These are phyloP conservation scores for Ctenomys sociabilis DNA, from an alignment of 2,113 vertebrate genomes.

Conservation along the genomic window DNA sequence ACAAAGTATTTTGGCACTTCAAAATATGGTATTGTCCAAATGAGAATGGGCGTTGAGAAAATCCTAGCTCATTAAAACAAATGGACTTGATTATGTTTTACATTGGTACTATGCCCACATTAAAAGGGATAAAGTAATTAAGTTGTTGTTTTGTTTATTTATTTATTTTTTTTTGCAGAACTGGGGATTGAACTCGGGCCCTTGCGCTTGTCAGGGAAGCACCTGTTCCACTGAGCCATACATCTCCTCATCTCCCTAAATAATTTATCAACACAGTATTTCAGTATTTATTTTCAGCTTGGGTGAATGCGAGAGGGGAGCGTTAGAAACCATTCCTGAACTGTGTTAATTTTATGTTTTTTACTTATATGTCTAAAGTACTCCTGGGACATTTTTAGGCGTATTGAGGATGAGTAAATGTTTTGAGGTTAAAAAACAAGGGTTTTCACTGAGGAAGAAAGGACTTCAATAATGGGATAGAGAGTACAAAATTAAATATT, in stretches of 20 bases:
- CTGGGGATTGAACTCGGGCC: too few species aligned
- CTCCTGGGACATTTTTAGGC: slow-evolving; percentile 10
- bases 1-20: not conserved
- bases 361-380: not conserved
- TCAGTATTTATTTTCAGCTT: not conserved
- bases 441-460: not conserved
- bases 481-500: slow-evolving; percentile 12
- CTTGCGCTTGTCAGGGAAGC: too few species aligned
- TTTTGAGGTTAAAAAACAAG: slow-evolving; percentile 21
- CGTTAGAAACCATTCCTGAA: not conserved
- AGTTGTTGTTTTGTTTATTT: too few species aligned
- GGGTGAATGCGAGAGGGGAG: not conserved
- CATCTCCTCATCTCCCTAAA: too few species aligned
- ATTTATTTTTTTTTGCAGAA: too few species aligned
- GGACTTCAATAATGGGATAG: not conserved
- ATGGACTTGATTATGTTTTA: not conserved
- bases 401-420: not conserved
- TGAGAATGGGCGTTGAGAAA: not conserved
- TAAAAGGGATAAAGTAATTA: not conserved
- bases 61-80: not conserved
- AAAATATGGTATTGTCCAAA: not conserved
- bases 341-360: slow-evolving; percentile 4
- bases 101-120: not conserved
- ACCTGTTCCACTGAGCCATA: too few species aligned
- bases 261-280: not conserved